Percentiles rank a stretch among this genome's conserved stretches.
Evolutionary conservation across 1,140 invertebrate species (phyloP).

Genomic region (Triops longicaudatus): DNA sequence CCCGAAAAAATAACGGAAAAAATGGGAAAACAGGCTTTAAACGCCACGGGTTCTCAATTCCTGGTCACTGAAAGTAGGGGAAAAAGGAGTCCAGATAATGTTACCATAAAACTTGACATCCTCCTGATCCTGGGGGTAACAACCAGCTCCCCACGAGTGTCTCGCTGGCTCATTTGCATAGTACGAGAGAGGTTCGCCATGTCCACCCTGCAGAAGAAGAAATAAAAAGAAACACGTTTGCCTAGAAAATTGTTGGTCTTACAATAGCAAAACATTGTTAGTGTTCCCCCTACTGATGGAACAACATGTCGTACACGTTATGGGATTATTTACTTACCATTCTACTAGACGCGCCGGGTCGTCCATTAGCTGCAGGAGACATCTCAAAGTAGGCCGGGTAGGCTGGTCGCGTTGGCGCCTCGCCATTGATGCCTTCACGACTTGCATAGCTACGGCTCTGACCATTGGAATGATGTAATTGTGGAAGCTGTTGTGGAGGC

Average conservation of each 20-base stretch:
- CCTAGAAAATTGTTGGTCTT: neutral
- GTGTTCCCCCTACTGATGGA: neutral
- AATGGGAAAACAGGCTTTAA: constrained; percentile 1
- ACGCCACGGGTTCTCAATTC: neutral
- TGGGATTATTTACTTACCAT: neutral
- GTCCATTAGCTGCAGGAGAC: neutral
- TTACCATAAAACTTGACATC: constrained; percentile 12
- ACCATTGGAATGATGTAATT: constrained; percentile 31
- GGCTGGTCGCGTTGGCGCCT: constrained; percentile 2
- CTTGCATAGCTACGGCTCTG: neutral
- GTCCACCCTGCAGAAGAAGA: neutral
- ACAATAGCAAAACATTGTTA: neutral
- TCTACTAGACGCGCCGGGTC: neutral
- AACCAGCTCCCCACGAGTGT: neutral
- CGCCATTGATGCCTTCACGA: neutral
- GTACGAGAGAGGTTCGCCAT: neutral
- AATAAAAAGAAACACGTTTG: neutral
- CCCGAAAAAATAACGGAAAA: neutral
- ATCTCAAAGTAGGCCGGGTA: neutral
- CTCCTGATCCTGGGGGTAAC: constrained; percentile 1
- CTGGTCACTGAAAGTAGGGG: neutral
- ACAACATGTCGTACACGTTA: neutral
- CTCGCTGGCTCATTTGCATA: neutral
- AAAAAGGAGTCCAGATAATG: neutral
- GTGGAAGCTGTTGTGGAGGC: constrained; percentile 21